Evolutionary conservation across 2,888 invertebrate genomes (phyloP), one percentile per base, ranked within the genome.

Genomic region (Torymus tubicola): DNA sequence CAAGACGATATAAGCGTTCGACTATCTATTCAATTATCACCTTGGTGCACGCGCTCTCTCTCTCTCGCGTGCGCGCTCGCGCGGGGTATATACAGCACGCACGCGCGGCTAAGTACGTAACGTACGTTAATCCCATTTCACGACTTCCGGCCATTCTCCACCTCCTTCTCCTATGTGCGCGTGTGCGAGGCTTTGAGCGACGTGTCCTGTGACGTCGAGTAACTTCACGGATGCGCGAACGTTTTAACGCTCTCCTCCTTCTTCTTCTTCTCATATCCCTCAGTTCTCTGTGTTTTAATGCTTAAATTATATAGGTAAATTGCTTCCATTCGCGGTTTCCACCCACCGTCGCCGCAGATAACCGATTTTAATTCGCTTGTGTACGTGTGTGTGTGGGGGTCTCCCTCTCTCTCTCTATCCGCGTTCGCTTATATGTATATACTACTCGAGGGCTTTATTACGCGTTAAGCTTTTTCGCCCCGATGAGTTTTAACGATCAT

Each of bases 11-110:
- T 42, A 75, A 83, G 82, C 82, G 80, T 83, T 84, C 52, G 85
- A 83, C 86, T 90, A 90, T 90, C 90, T 90, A 90, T 90, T 90
- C 89, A 90, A 89, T 90, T 90, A 90, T 90, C 89, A 89, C 88
- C 86, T 89, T 82, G 85, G 75, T 8, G 42, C 42, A 42, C 42
- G 85, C 83, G 86, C 86, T 42, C 42, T 42, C 8, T 42, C 42
- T 42, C 42, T 42, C 42, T 5, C 21, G 21, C 2, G 21, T 8
- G 42, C 42, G 42, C 42, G 42, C 10, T 1, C 42, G 8, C 42
- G 42, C 8, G 8, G 31, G n/a, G n/a, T n/a, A n/a, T 4, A 31
- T 4, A 42, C 42, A 42, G 84, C 85, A 87, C 85, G 82, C 86
- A 84, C 85, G 87, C 85, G 82, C 86, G 83, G 81, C 77, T 82